Base-by-base conservation (phyloP, 2,888 invertebrate genomes). In the Pseudoips prasinana region DNA sequence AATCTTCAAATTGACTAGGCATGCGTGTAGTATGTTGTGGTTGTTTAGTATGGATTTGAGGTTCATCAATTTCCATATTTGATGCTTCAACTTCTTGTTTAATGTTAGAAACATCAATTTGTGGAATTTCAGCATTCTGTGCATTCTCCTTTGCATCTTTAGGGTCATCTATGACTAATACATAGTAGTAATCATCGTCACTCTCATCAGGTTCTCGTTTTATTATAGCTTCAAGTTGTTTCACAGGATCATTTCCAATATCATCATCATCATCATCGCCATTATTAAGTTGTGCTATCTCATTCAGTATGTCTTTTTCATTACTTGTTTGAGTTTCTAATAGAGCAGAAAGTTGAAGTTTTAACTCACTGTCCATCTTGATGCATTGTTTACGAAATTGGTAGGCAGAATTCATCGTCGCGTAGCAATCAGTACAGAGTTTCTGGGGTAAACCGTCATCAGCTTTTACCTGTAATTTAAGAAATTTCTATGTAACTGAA, bases 101-200 rank as follows among this genome's bases (percentile, higher is more conserved):
- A 9, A 52, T 39, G 24, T 51, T 43, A 22, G 5, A 20, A n/a
- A 20, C 2, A 20, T 5, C 3, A n/a, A 7, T 4, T 10, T 31
- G n/a, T 6, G 25, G 7, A 2, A 25, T 8, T 10, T 31, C 10
- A 10, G 25, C 4, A 20, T 33, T 23, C 6, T 30, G 28, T 7
- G 40, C 32, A 17, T 43, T 26, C 19, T 32, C 39, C 24, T 52
- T 40, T 10, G 32, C 23, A 19, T 78, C 71, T 40, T 76, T 70
- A 3, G 72, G 69, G 29, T 85, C 79, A 56, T 88, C 81, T 39
- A 89, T 85, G 1, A 89, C 87, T 10, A 89, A 68, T 1, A 89
- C 87, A 55, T 88, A 88, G 36, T 87, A 89, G 29, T 58, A 83
- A 49, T 89, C 88, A 65, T 89, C 89, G 50, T 88, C 88, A 54